Evolutionary conservation across 1,140 invertebrate species (phyloP).

Genomic region (Cyclina sinensis): DNA sequence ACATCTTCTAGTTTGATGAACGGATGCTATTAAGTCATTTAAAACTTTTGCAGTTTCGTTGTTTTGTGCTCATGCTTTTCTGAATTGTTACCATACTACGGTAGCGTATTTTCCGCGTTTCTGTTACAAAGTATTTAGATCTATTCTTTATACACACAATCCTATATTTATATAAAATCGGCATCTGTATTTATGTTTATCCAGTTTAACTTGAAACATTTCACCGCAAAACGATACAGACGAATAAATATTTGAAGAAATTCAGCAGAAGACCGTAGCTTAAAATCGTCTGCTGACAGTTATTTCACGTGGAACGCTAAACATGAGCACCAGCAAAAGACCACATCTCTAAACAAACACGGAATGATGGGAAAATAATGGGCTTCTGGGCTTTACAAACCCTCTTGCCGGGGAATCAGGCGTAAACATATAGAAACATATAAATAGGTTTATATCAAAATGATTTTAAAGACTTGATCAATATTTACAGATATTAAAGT

Average conservation of each 20-base stretch:
- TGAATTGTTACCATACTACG: background rate
- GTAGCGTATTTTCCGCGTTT: background rate
- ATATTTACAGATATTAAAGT: conserved; percentile 33
- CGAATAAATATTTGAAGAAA: conserved; percentile 59
- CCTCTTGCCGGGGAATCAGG: conserved; percentile 10
- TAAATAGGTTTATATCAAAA: conserved; percentile 7
- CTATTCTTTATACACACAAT: conserved; percentile 46
- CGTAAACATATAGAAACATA: conserved; percentile 45
- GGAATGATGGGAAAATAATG: conserved; percentile 54
- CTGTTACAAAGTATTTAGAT: conserved; percentile 53
- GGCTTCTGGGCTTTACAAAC: conserved; percentile 42
- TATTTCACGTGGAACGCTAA: conserved; percentile 24
- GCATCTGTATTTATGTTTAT: conserved; percentile 57
- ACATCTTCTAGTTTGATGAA: conserved; percentile 13
- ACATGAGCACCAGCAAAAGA: conserved; percentile 44
- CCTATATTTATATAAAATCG: conserved; percentile 58
- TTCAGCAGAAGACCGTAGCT: conserved; percentile 28
- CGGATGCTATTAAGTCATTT: conserved; percentile 6
- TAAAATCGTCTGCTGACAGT: conserved; percentile 57
- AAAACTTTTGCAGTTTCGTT: background rate
- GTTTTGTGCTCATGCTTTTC: too few relatives aligned
- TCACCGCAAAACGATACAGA: conserved; percentile 56
- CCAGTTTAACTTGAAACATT: conserved; percentile 45
- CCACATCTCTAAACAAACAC: conserved; percentile 59
- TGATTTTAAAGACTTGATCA: conserved; percentile 31